Base-by-base conservation (phyloP, 2,113 vertebrate genomes). In the Channa argus region DNA sequence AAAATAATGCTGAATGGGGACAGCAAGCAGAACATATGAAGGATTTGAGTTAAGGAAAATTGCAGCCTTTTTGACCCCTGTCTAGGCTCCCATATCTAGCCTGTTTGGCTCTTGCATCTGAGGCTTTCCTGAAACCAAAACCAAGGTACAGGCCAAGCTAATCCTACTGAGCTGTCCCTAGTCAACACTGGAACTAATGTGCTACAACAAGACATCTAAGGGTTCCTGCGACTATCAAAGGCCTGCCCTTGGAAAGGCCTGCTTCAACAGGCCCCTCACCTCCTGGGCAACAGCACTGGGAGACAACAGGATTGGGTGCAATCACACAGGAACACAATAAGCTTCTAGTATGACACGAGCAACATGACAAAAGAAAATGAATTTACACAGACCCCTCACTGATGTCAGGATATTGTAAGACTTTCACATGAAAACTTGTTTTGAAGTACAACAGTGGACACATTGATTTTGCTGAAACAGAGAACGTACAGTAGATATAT, bases 181-280 rank as follows among this genome's bases (percentile, higher is more conserved):
- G 64, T 86, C 86, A 91, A 83, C 89, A 88, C 73, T 82, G 90
- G 89, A 93, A 92, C 88, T 88, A 93, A 94, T 92, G 85, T 59
- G 89, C 85, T 87, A 90, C 77, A 89, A 89, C 51, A 85, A 71
- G 82, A 87, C 79, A 79, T 86, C 75, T 85, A 90, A 88, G 82
- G 70, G 82, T 67, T 74, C 69, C 66, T 82, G 76, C 1, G 12
- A 70, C 62, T 86, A 92, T 93, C 91, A 94, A 94, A 94, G 84
- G 62, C 77, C 61, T 54, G 77, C 66, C 83, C 71, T 68, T 60
- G 72, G 77, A 79, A 77, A 82, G 71, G 62, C 74, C 74, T 64
- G 76, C 47, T 88, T 78, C 64, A 70, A 77, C 76, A 74, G 60
- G 77, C 56, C 33, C 62, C 86, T 24, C 24, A 24, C 82, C 87